These are phyloP conservation scores for Cantharis nigra DNA, from an alignment of 2,888 invertebrate species.

Conservation along the genomic window DNA sequence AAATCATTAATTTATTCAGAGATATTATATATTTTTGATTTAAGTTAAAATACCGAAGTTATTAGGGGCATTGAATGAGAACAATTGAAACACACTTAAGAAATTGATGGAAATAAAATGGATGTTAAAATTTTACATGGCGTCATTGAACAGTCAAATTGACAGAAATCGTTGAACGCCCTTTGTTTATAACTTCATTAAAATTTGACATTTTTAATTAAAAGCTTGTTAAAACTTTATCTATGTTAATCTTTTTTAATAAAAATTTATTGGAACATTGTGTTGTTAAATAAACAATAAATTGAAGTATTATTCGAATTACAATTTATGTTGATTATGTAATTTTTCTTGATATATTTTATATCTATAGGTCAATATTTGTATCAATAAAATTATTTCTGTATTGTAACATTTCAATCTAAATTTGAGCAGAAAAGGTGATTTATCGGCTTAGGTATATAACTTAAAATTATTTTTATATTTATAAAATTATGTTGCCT, in stretches of 20 bases:
- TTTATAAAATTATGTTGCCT: neutral
- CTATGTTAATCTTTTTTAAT: neutral
- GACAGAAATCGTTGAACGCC: no score
- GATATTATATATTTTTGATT: neutral
- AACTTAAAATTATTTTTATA: neutral
- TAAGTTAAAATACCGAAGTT: no score
- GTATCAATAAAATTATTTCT: neutral
- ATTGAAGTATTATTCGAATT: neutral
- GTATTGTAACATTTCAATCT: neutral
- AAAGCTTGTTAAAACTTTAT: neutral
- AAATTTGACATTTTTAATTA: neutral
- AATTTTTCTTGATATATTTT: neutral
- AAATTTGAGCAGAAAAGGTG: neutral
- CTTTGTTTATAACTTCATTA: neutral
- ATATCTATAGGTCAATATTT: neutral
- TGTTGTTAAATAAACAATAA: neutral
- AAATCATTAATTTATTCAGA: neutral
- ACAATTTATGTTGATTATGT: neutral
- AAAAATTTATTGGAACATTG: neutral
- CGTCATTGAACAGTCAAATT: no score
- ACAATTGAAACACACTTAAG: no score
- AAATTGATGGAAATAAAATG: no score
- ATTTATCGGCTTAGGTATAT: neutral
- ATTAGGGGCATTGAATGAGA: no score
- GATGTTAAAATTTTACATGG: no score